A percentile compares a stretch with the other conserved stretches of the same genome.
Conservation (phyloP, 2,797 vertebrate genomes). For the Uromys caudimaculatus region DNA sequence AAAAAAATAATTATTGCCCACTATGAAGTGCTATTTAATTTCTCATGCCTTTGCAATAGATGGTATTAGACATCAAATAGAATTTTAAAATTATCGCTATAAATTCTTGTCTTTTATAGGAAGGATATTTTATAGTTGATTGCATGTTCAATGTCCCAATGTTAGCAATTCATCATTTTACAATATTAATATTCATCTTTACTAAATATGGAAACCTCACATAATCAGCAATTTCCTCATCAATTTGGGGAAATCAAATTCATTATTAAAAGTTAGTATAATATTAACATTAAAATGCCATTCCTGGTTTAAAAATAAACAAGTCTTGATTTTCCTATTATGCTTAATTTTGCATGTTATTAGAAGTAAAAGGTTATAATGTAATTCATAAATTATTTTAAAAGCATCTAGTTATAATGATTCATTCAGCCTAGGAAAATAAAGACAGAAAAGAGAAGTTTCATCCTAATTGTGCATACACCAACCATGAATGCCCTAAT, state of each 20-base stretch:
- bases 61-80: conserved; percentile 40
- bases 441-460: too few species aligned
- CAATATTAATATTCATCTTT: conserved; percentile 78
- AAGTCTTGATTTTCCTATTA: conserved; percentile 73
- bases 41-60: conserved; percentile 22
- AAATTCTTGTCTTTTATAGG: conserved; percentile 75
- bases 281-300: conserved; percentile 72
- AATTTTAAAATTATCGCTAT: conserved; percentile 63
- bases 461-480: not conserved
- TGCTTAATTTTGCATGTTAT: conserved; percentile 59
- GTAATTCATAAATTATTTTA: conserved; percentile 17
- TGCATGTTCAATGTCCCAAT: conserved; percentile 67
- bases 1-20: conserved; percentile 41
- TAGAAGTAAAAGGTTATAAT: conserved; percentile 22
- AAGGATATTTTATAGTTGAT: conserved; percentile 73
- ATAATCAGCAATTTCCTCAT: conserved; percentile 77
- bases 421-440: not conserved
- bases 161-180: conserved; percentile 76
- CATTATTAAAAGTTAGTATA: conserved; percentile 69
- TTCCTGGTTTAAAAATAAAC: conserved; percentile 75
- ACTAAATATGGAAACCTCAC: conserved; percentile 66
- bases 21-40: conserved; percentile 42
- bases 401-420: not conserved
- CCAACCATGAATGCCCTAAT: not conserved
- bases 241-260: conserved; percentile 74